Percentiles rank a stretch among this genome's conserved stretches.
These are phyloP conservation scores for Aphelenchoides avenae DNA, from an alignment of 1,140 invertebrate genomes.

Conservation along the genomic window DNA sequence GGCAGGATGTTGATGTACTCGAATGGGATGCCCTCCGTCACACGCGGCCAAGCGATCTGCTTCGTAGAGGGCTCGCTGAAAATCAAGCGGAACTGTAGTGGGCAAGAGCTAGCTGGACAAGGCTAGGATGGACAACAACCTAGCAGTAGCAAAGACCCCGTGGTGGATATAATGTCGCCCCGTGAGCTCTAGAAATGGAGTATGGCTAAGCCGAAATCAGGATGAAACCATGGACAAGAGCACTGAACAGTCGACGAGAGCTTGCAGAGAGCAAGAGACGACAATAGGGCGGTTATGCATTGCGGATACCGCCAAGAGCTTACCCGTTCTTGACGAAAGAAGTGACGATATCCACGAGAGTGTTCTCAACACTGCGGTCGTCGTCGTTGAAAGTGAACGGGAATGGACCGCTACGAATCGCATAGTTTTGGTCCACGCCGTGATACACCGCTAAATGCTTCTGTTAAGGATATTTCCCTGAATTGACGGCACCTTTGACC, in stretches of 20 bases:
- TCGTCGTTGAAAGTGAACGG: conserved; percentile 2
- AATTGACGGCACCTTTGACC: conserved; percentile 4
- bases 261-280: no score
- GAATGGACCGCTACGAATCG: conserved; percentile 12
- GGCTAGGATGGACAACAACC: no score
- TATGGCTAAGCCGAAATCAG: no score
- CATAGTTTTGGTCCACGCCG: conserved; percentile 7
- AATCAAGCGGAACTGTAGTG: no score
- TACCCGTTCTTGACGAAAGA: conserved; percentile 26
- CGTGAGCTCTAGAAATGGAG: no score
- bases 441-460: neutral
- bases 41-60: neutral
- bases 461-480: neutral
- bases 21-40: conserved; percentile 6
- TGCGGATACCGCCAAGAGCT: conserved; percentile 14
- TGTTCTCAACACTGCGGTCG: conserved; percentile 4
- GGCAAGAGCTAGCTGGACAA: no score
- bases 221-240: no score
- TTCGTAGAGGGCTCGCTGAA: no score
- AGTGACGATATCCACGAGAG: conserved; percentile 3
- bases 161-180: no score
- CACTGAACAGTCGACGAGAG: no score
- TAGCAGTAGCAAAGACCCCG: no score
- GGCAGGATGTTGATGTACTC: neutral
- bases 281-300: conserved; percentile 6